Base-by-base conservation (phyloP, 2,888 invertebrate genomes). In the Perdita meconis region DNA sequence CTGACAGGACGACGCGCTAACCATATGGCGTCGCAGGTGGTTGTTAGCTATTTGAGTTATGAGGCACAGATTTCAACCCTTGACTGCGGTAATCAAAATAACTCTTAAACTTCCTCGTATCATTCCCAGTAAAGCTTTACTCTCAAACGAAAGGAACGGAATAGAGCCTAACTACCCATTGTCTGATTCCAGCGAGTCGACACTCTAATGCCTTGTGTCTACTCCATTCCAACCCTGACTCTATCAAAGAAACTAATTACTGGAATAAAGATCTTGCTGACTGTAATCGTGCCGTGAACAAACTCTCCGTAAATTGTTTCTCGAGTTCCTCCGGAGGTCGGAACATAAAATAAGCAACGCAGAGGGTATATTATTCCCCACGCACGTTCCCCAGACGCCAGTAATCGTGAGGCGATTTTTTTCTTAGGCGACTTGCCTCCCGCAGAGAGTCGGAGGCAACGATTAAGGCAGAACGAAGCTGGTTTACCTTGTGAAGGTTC, bases 401-500 rank as follows among this genome's bases (percentile, higher is more conserved):
- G 42, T 44, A 60, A 72, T 61, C 66, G 72, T 36, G 30, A 42
- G 47, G 16, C 22, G 50, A 12, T 57, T 57, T 71, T 51, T 67
- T 71, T 51, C 56, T n/a, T 40, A 10, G 51, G 24, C 1, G n/a
- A 22, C 16, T 56, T 22, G 68, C 56, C 61, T 47, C 71, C 80
- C 47, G 75, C 73, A 63, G 70, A 74, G 76, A 55, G 74, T 66
- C 74, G 66, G 71, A 55, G 66, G 71, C 34, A 34, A 26, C 38
- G 51, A 69, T 59, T 60, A 60, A 64, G 69, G 73, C 67, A 72
- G 80, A 71, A 75, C 75, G 73, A 63, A 84, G 82, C 87, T 79
- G 86, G 88, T 88, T 88, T 82, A 84, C 88, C 88, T 89, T 87
- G 89, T 86, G 84, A 88, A 86, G 87, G 83, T 83, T 88, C 86